These are phyloP conservation scores for Butastur rufipennis DNA, from an alignment of 2,113 vertebrate genomes.

Conservation along the genomic window DNA sequence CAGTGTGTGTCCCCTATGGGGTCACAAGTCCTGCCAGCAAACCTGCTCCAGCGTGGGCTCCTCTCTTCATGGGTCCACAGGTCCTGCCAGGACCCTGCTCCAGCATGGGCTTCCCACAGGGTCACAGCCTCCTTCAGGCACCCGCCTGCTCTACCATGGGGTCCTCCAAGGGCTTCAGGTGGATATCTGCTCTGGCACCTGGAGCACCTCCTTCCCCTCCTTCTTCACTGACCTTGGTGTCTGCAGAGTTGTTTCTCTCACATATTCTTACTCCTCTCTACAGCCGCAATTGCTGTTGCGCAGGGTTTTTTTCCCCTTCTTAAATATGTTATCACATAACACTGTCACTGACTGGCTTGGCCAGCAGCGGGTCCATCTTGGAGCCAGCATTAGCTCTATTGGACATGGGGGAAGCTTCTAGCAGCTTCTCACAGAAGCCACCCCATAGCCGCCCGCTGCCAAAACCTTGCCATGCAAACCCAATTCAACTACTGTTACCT, in stretches of 20 bases:
- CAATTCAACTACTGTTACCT: neutral
- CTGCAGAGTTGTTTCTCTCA: neutral
- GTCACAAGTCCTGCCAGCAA: too few relatives aligned
- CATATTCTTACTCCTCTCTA: neutral
- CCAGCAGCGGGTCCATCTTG: too few relatives aligned
- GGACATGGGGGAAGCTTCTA: too few relatives aligned
- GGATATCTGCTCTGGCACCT: rapidly evolving
- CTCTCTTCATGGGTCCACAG: too few relatives aligned
- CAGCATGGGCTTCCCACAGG: rapidly evolving
- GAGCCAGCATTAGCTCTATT: too few relatives aligned
- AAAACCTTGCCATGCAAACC: too few relatives aligned
- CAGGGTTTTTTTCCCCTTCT: too few relatives aligned
- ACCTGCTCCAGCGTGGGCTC: neutral
- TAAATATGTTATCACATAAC: too few relatives aligned
- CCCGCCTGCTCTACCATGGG: rapidly evolving
- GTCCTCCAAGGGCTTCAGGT: neutral
- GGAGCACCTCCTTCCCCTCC: neutral
- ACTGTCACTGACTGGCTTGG: too few relatives aligned
- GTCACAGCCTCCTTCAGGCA: neutral
- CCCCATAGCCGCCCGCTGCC: too few relatives aligned
- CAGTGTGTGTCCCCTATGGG: rapidly evolving
- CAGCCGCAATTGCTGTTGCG: too few relatives aligned
- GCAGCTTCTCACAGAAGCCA: too few relatives aligned
- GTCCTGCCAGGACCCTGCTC: neutral
- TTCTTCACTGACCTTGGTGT: neutral